Percentiles rank a stretch among this genome's conserved stretches.
These are phyloP conservation scores for Chorisops tibialis DNA, from an alignment of 2,888 invertebrate genomes.

Conservation along the genomic window DNA sequence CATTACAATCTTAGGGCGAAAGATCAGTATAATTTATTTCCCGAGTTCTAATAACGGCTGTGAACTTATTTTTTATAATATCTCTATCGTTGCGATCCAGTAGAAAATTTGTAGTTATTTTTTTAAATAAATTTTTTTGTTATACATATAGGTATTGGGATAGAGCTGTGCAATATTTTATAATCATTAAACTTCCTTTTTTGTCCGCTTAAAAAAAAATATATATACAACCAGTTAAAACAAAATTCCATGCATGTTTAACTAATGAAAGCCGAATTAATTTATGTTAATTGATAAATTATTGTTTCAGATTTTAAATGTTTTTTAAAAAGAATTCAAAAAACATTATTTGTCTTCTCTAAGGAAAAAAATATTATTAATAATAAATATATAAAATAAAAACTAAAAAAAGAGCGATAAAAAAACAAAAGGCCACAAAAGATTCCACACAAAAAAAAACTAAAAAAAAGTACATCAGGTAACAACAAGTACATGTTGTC, in stretches of 20 bases:
- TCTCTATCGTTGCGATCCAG: too few relatives aligned
- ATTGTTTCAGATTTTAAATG: slow-evolving; percentile 54
- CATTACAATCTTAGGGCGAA: too few relatives aligned
- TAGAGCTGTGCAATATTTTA: neutral
- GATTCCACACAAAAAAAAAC: slow-evolving; percentile 38
- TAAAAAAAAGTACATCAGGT: slow-evolving; percentile 29
- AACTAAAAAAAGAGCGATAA: slow-evolving; percentile 34
- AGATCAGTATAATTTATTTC: too few relatives aligned
- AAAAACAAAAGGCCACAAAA: slow-evolving; percentile 38
- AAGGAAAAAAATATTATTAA: slow-evolving; percentile 35
- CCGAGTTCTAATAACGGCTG: too few relatives aligned
- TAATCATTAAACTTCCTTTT: neutral
- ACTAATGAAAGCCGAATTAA: slow-evolving; percentile 17
- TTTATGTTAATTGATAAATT: slow-evolving; percentile 25
- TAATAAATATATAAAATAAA: slow-evolving; percentile 39
- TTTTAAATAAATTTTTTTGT: too few relatives aligned
- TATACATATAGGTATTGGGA: too few relatives aligned
- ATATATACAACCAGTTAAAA: too few relatives aligned
- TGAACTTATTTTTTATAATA: too few relatives aligned
- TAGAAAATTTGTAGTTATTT: too few relatives aligned
- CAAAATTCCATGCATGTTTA: slow-evolving; percentile 5
- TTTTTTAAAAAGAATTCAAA: slow-evolving; percentile 44
- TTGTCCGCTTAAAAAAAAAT: neutral
- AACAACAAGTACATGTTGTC: slow-evolving; percentile 10
- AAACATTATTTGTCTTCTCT: slow-evolving; percentile 52